phyloP scores from a whole-genome alignment of 2,113 vertebrate genomes.

The Percopsis transmontana region DNA sequence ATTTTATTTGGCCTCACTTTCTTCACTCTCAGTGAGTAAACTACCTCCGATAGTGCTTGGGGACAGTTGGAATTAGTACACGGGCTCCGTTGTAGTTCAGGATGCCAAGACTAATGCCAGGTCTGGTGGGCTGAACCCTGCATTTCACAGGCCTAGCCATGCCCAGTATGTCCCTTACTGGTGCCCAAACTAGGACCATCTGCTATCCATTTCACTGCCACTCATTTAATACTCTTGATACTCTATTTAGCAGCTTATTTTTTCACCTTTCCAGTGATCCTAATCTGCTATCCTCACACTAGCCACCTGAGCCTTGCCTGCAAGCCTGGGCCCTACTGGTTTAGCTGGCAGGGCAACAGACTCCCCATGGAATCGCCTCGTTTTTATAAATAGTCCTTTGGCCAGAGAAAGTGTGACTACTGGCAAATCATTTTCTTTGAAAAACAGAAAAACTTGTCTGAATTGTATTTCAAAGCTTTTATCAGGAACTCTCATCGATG shows the following conservation, averaged over 20 bases:
- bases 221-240: slow-evolving; percentile 47
- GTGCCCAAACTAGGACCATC: slow-evolving; percentile 63
- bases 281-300: slow-evolving; percentile 25
- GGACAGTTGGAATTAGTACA: slow-evolving; percentile 20
- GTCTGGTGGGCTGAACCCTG: slow-evolving; percentile 43
- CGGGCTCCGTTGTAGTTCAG: slow-evolving; percentile 25
- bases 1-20: slow-evolving; percentile 1
- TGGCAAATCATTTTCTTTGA: neutral
- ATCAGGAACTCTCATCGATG: slow-evolving; percentile 26
- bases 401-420: neutral
- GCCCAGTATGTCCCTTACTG: slow-evolving; percentile 56
- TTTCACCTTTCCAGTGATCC: slow-evolving; percentile 45
- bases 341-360: slow-evolving; percentile 25
- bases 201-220: slow-evolving; percentile 64
- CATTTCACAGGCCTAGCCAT: slow-evolving; percentile 31
- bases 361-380: neutral
- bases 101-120: slow-evolving; percentile 57
- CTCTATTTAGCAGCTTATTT: slow-evolving; percentile 38
- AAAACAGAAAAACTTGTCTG: slow-evolving; percentile 10
- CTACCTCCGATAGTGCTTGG: slow-evolving; percentile 16
- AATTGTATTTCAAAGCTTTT: slow-evolving; percentile 21
- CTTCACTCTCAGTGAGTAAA: neutral
- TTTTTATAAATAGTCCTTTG: neutral
- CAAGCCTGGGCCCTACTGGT: neutral
- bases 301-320: slow-evolving; percentile 33